phyloP scores from a whole-genome alignment of 1,140 invertebrate species.

The Drosophila melanogaster region DNA sequence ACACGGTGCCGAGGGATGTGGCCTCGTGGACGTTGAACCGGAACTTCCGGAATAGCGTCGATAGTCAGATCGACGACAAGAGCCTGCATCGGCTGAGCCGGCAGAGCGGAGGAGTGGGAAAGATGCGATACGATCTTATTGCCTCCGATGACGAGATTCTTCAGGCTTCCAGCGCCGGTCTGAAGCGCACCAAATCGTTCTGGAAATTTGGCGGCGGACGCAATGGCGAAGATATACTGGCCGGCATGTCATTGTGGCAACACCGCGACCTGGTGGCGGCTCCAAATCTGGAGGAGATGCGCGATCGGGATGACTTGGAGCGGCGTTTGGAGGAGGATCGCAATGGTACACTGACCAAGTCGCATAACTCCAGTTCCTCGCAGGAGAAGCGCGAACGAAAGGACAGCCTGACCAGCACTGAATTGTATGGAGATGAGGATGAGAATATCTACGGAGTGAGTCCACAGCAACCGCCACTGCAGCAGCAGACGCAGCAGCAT shows the following conservation, averaged over 20 bases:
- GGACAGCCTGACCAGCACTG: slow-evolving; percentile 78
- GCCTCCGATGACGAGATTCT: slow-evolving; percentile 82
- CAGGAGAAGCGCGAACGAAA: slow-evolving; percentile 75
- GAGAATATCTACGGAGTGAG: slow-evolving; percentile 80
- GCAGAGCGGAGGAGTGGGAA: slow-evolving; percentile 57
- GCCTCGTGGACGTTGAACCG: slow-evolving; percentile 80
- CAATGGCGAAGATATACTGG: slow-evolving; percentile 88
- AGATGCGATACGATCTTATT: slow-evolving; percentile 85
- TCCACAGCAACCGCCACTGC: slow-evolving; percentile 46
- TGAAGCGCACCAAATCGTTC: slow-evolving; percentile 93
- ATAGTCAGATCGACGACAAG: slow-evolving; percentile 80
- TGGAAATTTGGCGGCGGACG: slow-evolving; percentile 90
- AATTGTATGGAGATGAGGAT: slow-evolving; percentile 75
- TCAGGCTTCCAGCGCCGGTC: slow-evolving; percentile 81
- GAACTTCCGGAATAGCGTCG: slow-evolving; percentile 80
- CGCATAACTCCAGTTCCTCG: slow-evolving; percentile 74
- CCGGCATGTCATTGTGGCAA: slow-evolving; percentile 93
- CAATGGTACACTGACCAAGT: slow-evolving; percentile 69
- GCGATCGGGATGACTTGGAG: slow-evolving; percentile 77
- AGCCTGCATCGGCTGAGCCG: slow-evolving; percentile 66
- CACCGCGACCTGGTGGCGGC: slow-evolving; percentile 90
- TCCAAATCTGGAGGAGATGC: slow-evolving; percentile 84
- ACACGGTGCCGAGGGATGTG: slow-evolving; percentile 72
- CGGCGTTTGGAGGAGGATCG: slow-evolving; percentile 84
- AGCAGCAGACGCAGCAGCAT: slow-evolving; percentile 40